Conservation (phyloP, 2,888 invertebrate species). For the Agrochola macilenta region DNA sequence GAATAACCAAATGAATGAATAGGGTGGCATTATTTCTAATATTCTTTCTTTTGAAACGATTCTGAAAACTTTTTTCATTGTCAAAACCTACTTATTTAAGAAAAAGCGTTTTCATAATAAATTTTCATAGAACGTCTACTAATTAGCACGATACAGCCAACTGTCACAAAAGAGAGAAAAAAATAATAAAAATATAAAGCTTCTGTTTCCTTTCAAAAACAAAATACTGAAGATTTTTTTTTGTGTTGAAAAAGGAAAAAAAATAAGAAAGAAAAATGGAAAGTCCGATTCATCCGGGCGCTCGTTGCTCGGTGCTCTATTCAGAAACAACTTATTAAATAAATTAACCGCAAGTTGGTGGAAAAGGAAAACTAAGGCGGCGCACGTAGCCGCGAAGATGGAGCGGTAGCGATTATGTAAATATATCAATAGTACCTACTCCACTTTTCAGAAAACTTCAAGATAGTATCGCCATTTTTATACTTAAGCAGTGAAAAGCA, state of each 20-base stretch:
- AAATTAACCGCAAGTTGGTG: conserved; percentile 88
- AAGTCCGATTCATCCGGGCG: conserved; percentile 84
- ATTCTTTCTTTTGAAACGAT: conserved; percentile 7
- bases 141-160: conserved; percentile 68
- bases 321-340: conserved; percentile 90
- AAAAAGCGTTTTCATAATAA: conserved; percentile 33
- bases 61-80: conserved; percentile 12
- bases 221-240: conserved; percentile 73
- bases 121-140: conserved; percentile 53
- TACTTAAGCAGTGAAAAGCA: not conserved
- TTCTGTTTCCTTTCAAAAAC: conserved; percentile 72
- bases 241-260: conserved; percentile 62
- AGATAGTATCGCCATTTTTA: not conserved
- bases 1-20: conserved; percentile 1
- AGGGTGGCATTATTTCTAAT: not conserved
- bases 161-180: conserved; percentile 72
- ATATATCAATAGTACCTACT: conserved; percentile 9
- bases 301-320: conserved; percentile 81
- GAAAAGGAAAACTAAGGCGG: conserved; percentile 86
- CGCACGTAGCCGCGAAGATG: conserved; percentile 32
- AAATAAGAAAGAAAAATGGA: conserved; percentile 79
- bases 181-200: conserved; percentile 66
- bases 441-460: not conserved
- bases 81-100: not conserved
- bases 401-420: conserved; percentile 49